These are phyloP conservation scores for Tetragonula carbonaria DNA, from an alignment of 2,888 invertebrate genomes.

Conservation along the genomic window DNA sequence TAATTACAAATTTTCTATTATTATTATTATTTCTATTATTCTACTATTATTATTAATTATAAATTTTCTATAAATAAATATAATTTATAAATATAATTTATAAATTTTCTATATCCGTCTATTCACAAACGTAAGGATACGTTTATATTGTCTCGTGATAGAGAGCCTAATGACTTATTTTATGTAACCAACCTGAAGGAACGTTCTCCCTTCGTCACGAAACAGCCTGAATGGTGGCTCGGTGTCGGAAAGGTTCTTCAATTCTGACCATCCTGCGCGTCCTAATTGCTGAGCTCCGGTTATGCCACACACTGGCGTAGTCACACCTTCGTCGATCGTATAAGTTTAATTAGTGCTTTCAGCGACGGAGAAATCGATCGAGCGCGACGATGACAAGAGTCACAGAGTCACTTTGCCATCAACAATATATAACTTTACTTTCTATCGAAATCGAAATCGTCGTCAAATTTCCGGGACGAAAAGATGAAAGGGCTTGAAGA, in stretches of 20 bases:
- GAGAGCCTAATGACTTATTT: conserved; percentile 33
- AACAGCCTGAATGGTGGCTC: conserved; percentile 93
- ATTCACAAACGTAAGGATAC: no score
- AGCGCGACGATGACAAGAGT: background rate
- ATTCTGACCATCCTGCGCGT: conserved; percentile 91
- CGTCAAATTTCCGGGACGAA: no score
- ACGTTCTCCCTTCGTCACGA: conserved; percentile 92
- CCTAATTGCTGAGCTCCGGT: conserved; percentile 93
- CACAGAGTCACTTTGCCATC: no score
- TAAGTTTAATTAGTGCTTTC: background rate
- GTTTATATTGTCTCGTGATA: conserved; percentile 10
- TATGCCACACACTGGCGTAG: conserved; percentile 93
- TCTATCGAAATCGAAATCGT: no score
- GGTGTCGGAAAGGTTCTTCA: conserved; percentile 90
- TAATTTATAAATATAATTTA: no score
- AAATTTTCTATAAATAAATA: no score
- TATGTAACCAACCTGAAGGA: conserved; percentile 88
- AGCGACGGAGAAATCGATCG: background rate
- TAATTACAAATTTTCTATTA: no score
- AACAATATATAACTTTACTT: background rate
- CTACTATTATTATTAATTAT: no score
- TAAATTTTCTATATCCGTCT: conserved; percentile 13
- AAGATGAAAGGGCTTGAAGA: no score
- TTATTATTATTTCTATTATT: no score
- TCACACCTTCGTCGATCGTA: conserved; percentile 86